These are phyloP conservation scores for Neolamprologus brichardi DNA, from an alignment of 2,113 vertebrate species.

Conservation along the genomic window DNA sequence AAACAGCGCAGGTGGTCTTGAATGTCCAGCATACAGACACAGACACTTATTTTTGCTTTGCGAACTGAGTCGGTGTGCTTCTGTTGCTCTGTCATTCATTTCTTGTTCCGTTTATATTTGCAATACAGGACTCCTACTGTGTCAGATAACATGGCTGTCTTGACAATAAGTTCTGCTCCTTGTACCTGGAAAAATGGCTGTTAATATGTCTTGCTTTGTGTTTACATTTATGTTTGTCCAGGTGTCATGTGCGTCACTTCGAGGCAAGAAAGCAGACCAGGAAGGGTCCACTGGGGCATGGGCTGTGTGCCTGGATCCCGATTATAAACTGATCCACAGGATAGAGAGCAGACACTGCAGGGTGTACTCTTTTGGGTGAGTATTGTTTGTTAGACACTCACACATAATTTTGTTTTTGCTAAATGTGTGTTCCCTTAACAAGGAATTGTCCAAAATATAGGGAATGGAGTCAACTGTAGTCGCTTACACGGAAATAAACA, in stretches of 20 bases:
- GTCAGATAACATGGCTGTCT: neutral
- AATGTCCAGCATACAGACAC: neutral
- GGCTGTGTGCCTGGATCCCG: conserved; percentile 57
- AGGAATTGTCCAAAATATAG: neutral
- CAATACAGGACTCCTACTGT: neutral
- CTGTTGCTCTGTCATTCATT: neutral
- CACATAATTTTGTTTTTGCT: neutral
- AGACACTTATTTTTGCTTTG: neutral
- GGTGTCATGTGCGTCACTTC: conserved; percentile 42
- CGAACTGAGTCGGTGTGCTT: neutral
- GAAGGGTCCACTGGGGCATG: neutral
- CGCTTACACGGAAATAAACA: neutral
- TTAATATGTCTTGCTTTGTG: neutral
- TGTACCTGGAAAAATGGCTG: neutral
- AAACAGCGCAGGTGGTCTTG: neutral
- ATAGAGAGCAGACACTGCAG: conserved; percentile 55
- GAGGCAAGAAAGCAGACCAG: neutral
- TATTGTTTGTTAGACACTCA: neutral
- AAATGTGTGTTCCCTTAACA: neutral
- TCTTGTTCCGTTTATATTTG: neutral
- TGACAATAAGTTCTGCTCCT: neutral
- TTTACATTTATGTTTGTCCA: conserved; percentile 18
- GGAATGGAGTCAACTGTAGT: neutral
- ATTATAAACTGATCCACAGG: conserved; percentile 50
- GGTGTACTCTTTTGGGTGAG: conserved; percentile 67